Conservation (phyloP, 2,888 invertebrate genomes). For the Tetragnatha montana region DNA sequence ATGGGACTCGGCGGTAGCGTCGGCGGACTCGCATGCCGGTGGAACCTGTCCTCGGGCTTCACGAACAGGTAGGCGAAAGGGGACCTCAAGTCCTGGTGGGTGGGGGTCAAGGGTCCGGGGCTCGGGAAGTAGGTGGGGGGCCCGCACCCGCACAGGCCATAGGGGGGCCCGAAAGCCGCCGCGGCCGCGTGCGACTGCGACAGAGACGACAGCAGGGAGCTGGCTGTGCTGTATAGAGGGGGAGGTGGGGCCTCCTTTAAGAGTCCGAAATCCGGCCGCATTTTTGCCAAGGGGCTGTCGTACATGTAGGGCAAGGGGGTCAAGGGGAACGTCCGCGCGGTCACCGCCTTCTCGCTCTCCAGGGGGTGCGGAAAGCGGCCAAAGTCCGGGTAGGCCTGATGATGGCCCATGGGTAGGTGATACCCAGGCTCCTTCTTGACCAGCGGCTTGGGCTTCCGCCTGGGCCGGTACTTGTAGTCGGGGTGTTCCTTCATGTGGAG, state of each 20-base stretch:
- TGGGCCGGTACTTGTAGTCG: slow-evolving; percentile 90
- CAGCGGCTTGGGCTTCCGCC: slow-evolving; percentile 87
- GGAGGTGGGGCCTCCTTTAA: slow-evolving; percentile 58
- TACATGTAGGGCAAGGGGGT: slow-evolving; percentile 64
- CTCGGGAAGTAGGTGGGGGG: slow-evolving; percentile 68
- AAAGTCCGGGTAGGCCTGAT: slow-evolving; percentile 50
- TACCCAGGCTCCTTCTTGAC: slow-evolving; percentile 74
- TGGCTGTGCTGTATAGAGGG: slow-evolving; percentile 66
- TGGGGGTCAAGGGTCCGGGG: slow-evolving; percentile 58
- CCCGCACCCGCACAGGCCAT: slow-evolving; percentile 60
- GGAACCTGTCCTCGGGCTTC: slow-evolving; percentile 76
- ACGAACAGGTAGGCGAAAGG: slow-evolving; percentile 76
- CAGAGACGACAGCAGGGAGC: slow-evolving; percentile 60
- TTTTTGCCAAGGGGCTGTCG: slow-evolving; percentile 60
- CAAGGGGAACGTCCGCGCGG: slow-evolving; percentile 72
- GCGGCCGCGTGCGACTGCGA: slow-evolving; percentile 63
- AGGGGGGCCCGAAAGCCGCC: slow-evolving; percentile 65
- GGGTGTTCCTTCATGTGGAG: slow-evolving; percentile 97
- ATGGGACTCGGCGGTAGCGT: slow-evolving; percentile 67
- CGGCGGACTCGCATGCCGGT: slow-evolving; percentile 71
- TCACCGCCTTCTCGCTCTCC: slow-evolving; percentile 72
- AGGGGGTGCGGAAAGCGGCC: slow-evolving; percentile 53
- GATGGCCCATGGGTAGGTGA: slow-evolving; percentile 39
- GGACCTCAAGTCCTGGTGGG: slow-evolving; percentile 75
- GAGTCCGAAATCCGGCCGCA: slow-evolving; percentile 51